Conservation (phyloP, 2,113 vertebrate species). For the Notothenia coriiceps region DNA sequence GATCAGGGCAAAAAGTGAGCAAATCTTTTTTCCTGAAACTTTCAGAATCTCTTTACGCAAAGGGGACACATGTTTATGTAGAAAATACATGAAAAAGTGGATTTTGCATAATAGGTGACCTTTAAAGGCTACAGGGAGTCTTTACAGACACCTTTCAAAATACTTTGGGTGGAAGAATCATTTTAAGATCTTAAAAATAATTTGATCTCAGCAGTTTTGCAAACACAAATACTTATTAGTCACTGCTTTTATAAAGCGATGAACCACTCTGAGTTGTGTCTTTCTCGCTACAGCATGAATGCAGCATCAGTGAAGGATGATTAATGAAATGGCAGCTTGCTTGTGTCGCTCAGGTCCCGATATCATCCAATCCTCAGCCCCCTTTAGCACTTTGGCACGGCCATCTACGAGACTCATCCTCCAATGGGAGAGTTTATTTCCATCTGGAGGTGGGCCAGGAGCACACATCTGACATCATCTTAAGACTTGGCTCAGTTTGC, state of each 20-base stretch:
- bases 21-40: too few species aligned
- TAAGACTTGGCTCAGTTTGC: constrained; percentile 56
- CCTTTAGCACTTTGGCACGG: constrained; percentile 34
- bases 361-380: constrained; percentile 14
- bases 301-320: constrained; percentile 47
- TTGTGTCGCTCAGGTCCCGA: constrained; percentile 40
- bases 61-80: too few species aligned
- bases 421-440: constrained; percentile 58
- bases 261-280: constrained; percentile 3
- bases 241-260: constrained; percentile 5
- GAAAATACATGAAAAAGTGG: too few species aligned
- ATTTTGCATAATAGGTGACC: too few species aligned
- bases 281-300: neutral
- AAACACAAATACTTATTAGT: neutral
- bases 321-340: constrained; percentile 52
- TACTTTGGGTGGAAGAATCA: neutral
- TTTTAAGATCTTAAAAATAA: neutral
- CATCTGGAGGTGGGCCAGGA: constrained; percentile 62
- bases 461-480: constrained; percentile 65
- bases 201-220: neutral
- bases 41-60: too few species aligned
- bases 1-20: too few species aligned
- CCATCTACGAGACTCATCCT: neutral
- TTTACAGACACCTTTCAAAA: neutral
- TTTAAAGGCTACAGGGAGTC: neutral